Percentiles rank a stretch among this genome's conserved stretches.
phyloP scores from a whole-genome alignment of 2,113 vertebrate species.

The Erinaceus europaeus region DNA sequence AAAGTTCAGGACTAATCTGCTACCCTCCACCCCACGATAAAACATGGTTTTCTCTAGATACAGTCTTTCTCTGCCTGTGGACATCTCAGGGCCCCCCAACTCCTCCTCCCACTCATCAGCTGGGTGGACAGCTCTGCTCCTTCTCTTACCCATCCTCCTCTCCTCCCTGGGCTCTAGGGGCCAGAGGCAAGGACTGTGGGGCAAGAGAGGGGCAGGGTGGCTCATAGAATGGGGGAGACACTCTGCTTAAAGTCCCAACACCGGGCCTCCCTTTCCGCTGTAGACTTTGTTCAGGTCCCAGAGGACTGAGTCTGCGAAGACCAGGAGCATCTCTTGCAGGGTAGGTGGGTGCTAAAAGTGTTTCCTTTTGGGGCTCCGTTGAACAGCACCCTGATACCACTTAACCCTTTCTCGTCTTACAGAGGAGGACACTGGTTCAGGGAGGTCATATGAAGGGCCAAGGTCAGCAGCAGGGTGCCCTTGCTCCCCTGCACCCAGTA shows the following conservation, averaged over 20 bases:
- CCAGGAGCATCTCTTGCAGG: neutral
- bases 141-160: neutral
- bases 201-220: too few relatives aligned
- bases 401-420: neutral
- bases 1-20: neutral
- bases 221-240: neutral
- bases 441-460: neutral
- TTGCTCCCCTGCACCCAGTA: neutral
- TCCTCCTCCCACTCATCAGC: neutral
- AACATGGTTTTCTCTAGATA: neutral
- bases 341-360: neutral
- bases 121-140: neutral
- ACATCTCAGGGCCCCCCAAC: neutral
- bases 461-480: conserved; percentile 40
- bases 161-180: neutral
- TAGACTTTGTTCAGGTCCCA: neutral
- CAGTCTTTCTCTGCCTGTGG: neutral
- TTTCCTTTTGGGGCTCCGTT: neutral
- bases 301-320: neutral
- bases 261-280: neutral
- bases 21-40: neutral
- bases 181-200: neutral
- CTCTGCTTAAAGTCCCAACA: neutral
- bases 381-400: neutral
- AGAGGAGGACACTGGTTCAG: neutral